Conservation (phyloP, 2,113 vertebrate genomes). For the Podilymbus podiceps region DNA sequence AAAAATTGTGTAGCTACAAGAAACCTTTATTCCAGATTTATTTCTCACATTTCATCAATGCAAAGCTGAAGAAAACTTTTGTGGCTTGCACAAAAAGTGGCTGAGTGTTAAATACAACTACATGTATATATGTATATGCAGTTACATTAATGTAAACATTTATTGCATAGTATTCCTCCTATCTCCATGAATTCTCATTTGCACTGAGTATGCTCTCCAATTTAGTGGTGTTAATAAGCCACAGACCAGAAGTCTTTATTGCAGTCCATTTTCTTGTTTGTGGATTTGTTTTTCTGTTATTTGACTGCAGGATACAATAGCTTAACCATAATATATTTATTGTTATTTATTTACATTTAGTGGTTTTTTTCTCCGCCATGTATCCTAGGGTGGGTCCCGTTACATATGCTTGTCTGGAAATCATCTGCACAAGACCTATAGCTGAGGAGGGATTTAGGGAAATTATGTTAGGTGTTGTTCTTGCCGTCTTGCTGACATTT, state of each 20-base stretch:
- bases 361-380: not conserved
- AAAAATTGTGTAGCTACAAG: not conserved
- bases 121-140: not conserved
- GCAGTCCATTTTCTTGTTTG: not conserved
- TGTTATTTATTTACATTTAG: not conserved
- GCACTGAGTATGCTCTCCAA: not conserved
- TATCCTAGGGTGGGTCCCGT: not conserved
- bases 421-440: not conserved
- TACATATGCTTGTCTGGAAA: not conserved
- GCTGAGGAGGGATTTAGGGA: not conserved
- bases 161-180: not conserved
- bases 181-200: not conserved
- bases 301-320: not conserved
- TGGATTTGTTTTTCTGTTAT: not conserved
- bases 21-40: not conserved
- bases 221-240: not conserved
- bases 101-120: not conserved
- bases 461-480: conserved; percentile 24
- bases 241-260: not conserved
- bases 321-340: not conserved
- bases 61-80: not conserved
- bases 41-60: not conserved
- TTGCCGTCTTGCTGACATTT: not conserved
- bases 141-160: not conserved
- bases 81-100: not conserved